These are phyloP conservation scores for Telmatherina bonti DNA, from an alignment of 2,797 vertebrate species.

Conservation along the genomic window DNA sequence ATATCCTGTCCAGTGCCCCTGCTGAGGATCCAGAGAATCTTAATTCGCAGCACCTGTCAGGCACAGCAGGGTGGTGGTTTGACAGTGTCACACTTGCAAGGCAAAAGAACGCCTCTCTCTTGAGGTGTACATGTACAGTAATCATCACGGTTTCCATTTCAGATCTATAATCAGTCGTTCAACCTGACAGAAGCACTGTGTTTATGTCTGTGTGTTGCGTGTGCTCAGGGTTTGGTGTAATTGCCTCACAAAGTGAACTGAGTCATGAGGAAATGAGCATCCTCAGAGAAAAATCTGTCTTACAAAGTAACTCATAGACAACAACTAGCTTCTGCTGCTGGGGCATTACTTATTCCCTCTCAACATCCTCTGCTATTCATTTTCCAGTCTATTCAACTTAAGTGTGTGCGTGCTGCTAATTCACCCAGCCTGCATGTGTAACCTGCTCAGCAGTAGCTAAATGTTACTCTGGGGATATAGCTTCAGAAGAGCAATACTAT, in stretches of 20 bases:
- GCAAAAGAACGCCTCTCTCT: slow-evolving; percentile 70
- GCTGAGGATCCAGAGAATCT: slow-evolving; percentile 72
- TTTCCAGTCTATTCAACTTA: slow-evolving; percentile 76
- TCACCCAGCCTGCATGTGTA: slow-evolving; percentile 72
- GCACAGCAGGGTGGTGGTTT: slow-evolving; percentile 72
- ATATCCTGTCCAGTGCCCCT: slow-evolving; percentile 77
- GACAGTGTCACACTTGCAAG: slow-evolving; percentile 68
- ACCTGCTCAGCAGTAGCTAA: slow-evolving; percentile 80
- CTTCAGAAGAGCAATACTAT: slow-evolving; percentile 82
- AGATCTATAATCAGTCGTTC: slow-evolving; percentile 85
- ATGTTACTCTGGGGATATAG: slow-evolving; percentile 82
- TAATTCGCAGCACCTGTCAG: slow-evolving; percentile 79
- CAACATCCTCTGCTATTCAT: slow-evolving; percentile 77
- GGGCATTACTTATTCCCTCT: slow-evolving; percentile 81
- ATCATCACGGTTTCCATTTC: slow-evolving; percentile 79
- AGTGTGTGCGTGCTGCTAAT: slow-evolving; percentile 80
- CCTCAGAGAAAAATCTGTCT: slow-evolving; percentile 70
- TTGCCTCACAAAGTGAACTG: slow-evolving; percentile 76
- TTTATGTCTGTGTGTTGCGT: slow-evolving; percentile 62
- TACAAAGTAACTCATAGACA: slow-evolving; percentile 77
- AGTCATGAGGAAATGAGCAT: slow-evolving; percentile 77
- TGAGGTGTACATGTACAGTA: slow-evolving; percentile 77
- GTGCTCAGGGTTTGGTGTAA: slow-evolving; percentile 70
- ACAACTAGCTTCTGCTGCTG: slow-evolving; percentile 69
- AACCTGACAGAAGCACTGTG: slow-evolving; percentile 75